Conservation (phyloP, 2,113 vertebrate genomes). For the Cochlearius cochlearius region DNA sequence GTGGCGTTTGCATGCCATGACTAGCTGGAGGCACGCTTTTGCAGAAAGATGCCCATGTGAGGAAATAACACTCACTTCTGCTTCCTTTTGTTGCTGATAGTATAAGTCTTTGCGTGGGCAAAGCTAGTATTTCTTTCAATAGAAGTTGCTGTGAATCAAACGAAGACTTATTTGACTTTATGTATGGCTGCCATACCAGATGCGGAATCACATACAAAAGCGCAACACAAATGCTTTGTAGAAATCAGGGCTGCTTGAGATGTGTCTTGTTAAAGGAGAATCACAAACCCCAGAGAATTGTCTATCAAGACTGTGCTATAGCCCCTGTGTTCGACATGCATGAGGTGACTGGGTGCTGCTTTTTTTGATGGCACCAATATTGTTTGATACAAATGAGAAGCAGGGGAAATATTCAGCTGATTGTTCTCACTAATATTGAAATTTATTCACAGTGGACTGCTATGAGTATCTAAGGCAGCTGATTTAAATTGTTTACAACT, state of each 20-base stretch:
- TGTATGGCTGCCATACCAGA: neutral
- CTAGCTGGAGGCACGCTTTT: neutral
- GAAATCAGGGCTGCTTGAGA: neutral
- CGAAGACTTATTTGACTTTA: neutral
- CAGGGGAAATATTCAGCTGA: neutral
- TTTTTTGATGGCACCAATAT: neutral
- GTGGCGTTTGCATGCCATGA: neutral
- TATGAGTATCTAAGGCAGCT: neutral
- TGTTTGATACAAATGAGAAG: neutral
- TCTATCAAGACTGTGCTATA: neutral
- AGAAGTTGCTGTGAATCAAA: neutral
- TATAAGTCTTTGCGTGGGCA: neutral
- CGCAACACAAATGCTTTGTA: neutral
- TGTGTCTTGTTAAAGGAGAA: neutral
- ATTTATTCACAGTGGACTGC: neutral
- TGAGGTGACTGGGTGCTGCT: neutral
- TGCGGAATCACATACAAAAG: neutral
- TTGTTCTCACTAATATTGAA: neutral
- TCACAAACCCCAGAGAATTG: neutral
- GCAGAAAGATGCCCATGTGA: neutral
- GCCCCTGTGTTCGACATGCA: neutral
- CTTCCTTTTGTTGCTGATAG: neutral
- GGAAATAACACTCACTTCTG: neutral
- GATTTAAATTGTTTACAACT: neutral
- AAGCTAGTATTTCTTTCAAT: neutral